Evolutionary conservation across 2,888 invertebrate genomes (phyloP).

Genomic region (Meloe dianella): DNA sequence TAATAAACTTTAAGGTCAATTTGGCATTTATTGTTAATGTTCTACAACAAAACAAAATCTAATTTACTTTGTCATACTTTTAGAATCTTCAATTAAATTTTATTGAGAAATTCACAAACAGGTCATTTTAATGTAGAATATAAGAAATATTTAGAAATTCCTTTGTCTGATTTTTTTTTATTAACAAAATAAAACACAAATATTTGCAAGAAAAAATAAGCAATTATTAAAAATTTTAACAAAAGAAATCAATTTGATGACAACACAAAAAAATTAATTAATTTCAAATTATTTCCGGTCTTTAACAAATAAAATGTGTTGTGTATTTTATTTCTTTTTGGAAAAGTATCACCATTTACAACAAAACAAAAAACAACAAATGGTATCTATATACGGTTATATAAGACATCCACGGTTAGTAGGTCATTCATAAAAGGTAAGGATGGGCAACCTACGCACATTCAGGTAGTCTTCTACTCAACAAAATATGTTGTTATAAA

Average conservation of each 20-base stretch:
- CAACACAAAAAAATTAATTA: neutral
- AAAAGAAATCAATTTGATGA: neutral
- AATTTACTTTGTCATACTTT: neutral
- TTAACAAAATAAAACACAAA: too few species aligned
- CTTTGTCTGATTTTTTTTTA: neutral
- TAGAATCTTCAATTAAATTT: neutral
- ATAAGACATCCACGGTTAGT: constrained; percentile 29
- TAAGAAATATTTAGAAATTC: neutral
- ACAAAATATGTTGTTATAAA: constrained; percentile 13
- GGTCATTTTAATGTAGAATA: neutral
- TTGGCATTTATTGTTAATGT: neutral
- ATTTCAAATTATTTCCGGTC: neutral
- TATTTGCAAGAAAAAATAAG: neutral
- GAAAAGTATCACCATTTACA: neutral
- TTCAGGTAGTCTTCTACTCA: constrained; percentile 27
- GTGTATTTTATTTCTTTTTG: neutral
- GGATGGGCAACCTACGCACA: constrained; percentile 31
- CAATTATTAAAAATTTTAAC: neutral
- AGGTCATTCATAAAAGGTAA: constrained; percentile 33
- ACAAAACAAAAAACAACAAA: constrained; percentile 3
- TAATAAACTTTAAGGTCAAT: neutral
- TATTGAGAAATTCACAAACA: constrained; percentile 1
- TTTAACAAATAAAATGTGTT: neutral
- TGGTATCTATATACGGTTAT: constrained; percentile 23
- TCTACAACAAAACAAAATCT: neutral